phyloP scores from a whole-genome alignment of 2,888 invertebrate genomes.

The Lagria hirta region DNA sequence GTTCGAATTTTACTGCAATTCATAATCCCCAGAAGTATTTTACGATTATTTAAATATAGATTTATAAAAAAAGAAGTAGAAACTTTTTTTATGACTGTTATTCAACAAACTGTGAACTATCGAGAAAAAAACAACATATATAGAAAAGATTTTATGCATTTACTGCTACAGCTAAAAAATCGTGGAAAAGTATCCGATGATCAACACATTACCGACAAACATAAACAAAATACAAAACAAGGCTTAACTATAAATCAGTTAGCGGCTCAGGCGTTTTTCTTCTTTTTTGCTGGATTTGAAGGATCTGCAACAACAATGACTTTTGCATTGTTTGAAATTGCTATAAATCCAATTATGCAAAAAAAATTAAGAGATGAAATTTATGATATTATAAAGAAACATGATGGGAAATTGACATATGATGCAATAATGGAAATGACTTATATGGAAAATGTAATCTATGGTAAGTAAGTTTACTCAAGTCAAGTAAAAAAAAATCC shows the following conservation, averaged over 20 bases:
- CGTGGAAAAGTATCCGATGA: conserved; percentile 26
- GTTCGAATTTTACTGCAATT: conserved; percentile 1
- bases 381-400: conserved; percentile 20
- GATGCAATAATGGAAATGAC: conserved; percentile 30
- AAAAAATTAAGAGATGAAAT: conserved; percentile 31
- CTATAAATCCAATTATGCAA: conserved; percentile 29
- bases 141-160: conserved; percentile 56
- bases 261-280: conserved; percentile 31
- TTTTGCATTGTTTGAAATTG: conserved; percentile 30
- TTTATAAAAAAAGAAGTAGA: conserved; percentile 16
- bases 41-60: conserved; percentile 11
- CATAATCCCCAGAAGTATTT: neutral
- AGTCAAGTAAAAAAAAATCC: too few relatives aligned
- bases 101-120: conserved; percentile 48
- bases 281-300: conserved; percentile 33
- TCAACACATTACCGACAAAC: conserved; percentile 17
- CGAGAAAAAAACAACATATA: conserved; percentile 45
- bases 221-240: conserved; percentile 8
- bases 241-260: conserved; percentile 26
- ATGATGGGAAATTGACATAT: conserved; percentile 29
- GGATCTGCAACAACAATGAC: conserved; percentile 33
- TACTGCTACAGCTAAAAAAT: conserved; percentile 51
- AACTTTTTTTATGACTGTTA: conserved; percentile 35
- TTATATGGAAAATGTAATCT: conserved; percentile 29
- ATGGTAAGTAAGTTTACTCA: conserved; percentile 34